These are phyloP conservation scores for Trachelipus rathkii DNA, from an alignment of 1,140 invertebrate genomes.

Conservation along the genomic window DNA sequence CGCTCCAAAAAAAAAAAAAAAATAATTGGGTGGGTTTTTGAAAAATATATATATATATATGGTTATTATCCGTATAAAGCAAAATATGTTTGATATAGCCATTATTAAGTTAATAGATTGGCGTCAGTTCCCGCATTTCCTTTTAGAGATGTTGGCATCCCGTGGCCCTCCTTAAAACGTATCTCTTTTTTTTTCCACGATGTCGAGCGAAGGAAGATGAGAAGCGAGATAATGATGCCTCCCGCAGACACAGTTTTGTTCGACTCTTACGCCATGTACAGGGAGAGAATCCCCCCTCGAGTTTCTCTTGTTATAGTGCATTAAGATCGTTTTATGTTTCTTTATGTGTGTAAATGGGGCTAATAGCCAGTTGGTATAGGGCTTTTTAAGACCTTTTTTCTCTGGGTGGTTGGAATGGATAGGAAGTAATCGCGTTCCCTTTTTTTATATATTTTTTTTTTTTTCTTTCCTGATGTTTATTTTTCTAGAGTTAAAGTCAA, in stretches of 20 bases:
- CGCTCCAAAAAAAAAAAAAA: too few relatives aligned
- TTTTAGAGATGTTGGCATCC: neutral
- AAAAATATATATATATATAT: slow-evolving; percentile 8
- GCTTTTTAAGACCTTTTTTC: slow-evolving; percentile 33
- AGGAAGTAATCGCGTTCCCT: slow-evolving; percentile 32
- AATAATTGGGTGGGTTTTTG: too few relatives aligned
- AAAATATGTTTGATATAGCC: neutral
- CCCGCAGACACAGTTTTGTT: neutral
- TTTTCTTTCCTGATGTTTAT: slow-evolving; percentile 23
- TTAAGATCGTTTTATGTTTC: slow-evolving; percentile 44
- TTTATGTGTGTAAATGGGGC: slow-evolving; percentile 44
- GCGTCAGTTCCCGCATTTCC: neutral
- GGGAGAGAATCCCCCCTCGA: neutral
- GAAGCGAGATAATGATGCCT: slow-evolving; percentile 6
- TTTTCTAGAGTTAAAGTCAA: too few relatives aligned
- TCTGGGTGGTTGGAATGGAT: slow-evolving; percentile 31
- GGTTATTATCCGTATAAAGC: neutral
- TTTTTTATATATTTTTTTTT: slow-evolving; percentile 32
- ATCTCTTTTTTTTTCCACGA: neutral
- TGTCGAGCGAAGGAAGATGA: too few relatives aligned
- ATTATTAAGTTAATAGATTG: slow-evolving; percentile 2
- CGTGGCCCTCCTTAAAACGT: neutral
- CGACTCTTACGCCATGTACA: neutral
- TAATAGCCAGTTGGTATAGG: slow-evolving; percentile 41
- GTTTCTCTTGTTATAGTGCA: slow-evolving; percentile 41